These are phyloP conservation scores for Margaritifera margaritifera DNA, from an alignment of 2,888 invertebrate species.

Conservation along the genomic window DNA sequence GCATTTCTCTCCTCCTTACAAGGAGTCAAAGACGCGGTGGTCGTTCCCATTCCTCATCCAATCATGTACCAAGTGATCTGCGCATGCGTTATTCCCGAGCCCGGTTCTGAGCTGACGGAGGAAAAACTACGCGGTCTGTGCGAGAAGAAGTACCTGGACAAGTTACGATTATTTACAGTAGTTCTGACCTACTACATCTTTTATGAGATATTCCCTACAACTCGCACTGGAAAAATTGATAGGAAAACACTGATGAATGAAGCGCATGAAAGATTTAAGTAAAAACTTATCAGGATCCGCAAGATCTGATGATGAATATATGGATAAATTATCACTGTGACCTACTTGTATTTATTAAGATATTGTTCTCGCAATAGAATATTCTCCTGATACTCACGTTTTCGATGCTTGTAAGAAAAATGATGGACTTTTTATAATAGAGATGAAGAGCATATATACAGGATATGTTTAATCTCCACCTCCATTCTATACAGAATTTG, in stretches of 20 bases:
- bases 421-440: too few species aligned
- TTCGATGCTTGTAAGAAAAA: too few species aligned
- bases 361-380: too few species aligned
- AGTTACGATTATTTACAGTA: conserved; percentile 1
- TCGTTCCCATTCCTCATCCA: conserved; percentile 4
- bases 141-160: conserved; percentile 4
- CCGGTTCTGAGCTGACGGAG: conserved; percentile 2
- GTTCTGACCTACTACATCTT: conserved; percentile 3
- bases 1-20: conserved; percentile 9
- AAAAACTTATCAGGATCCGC: too few species aligned
- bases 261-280: conserved; percentile 3
- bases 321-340: too few species aligned
- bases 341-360: too few species aligned
- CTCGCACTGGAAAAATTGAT: neutral
- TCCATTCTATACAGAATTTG: too few species aligned
- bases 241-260: neutral
- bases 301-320: too few species aligned
- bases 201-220: neutral
- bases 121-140: neutral
- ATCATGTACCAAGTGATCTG: conserved; percentile 8
- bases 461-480: too few species aligned
- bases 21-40: neutral
- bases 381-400: too few species aligned
- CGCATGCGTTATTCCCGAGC: conserved; percentile 6
- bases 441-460: too few species aligned